These are phyloP conservation scores for Apocrypta bakeri DNA, from an alignment of 1,140 invertebrate species.

Conservation along the genomic window DNA sequence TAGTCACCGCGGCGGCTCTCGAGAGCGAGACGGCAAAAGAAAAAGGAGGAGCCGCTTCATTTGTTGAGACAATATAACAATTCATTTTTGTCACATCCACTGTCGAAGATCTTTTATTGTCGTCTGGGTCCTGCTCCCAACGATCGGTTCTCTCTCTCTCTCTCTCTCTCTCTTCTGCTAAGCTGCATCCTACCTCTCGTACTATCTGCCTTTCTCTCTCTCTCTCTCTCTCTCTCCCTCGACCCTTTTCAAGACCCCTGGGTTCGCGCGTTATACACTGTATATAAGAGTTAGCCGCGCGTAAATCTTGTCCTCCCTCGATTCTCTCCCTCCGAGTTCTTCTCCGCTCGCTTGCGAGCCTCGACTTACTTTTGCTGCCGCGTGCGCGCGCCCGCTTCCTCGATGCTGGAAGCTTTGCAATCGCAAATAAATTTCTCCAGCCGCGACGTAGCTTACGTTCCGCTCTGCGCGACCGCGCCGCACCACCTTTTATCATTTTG, in stretches of 20 bases:
- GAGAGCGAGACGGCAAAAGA: slow-evolving; percentile 8
- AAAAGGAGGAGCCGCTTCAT: slow-evolving; percentile 65
- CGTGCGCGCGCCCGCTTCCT: slow-evolving; percentile 30
- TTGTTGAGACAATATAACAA: slow-evolving; percentile 73
- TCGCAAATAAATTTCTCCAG: slow-evolving; percentile 48
- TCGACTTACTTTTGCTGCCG: slow-evolving; percentile 47
- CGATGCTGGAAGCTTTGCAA: slow-evolving; percentile 51
- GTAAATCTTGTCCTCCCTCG: slow-evolving; percentile 51
- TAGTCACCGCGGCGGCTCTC: background rate
- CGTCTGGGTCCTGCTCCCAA: slow-evolving; percentile 44
- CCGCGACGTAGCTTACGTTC: slow-evolving; percentile 33
- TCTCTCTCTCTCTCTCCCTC: slow-evolving; percentile 35
- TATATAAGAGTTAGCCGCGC: slow-evolving; percentile 46
- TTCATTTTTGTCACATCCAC: slow-evolving; percentile 71
- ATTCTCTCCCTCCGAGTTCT: slow-evolving; percentile 19
- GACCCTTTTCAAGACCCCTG: slow-evolving; percentile 50
- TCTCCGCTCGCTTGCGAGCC: background rate
- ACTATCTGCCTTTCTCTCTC: slow-evolving; percentile 12
- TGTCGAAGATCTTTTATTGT: slow-evolving; percentile 68
- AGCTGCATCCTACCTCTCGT: no score
- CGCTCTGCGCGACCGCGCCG: slow-evolving; percentile 30
- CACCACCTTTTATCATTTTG: slow-evolving; percentile 44
- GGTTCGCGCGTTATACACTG: slow-evolving; percentile 36
- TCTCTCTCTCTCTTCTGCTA: background rate
- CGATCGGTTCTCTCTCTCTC: slow-evolving; percentile 46